Base-by-base conservation (phyloP, 2,797 vertebrate species). In the Phataginus tetradactyla region DNA sequence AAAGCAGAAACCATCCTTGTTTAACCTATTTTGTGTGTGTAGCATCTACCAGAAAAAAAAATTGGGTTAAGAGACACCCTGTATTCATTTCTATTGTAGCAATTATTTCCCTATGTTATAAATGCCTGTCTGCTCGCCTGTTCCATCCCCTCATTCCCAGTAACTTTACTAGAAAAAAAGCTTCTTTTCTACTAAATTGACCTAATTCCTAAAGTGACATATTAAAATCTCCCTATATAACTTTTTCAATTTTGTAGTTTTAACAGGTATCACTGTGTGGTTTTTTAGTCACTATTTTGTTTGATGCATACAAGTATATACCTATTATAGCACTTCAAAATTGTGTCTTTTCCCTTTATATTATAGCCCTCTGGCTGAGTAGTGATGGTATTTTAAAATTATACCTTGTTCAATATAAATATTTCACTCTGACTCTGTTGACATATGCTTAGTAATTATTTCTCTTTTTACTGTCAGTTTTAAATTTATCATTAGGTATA, bases 1-100 rank as follows among this genome's bases (percentile, higher is more conserved):
- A 92, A 95, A 64, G 34, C 64, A 86, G 72, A 96, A 81, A 34
- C 45, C 20, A 15, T 29, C 23, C 4, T n/a, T 66, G 29, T 39
- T 64, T 95, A 85, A 92, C 42, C 84, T 86, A 90, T 84, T 93
- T 92, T 86, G 69, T 75, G 20, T 57, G 17, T 10, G 25, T 42
- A 32, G 23, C 45, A 64, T 57, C 86, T 57, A 45, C 13, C 21
- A 63, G 91, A 45, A 79, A 51, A 85, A 85, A 78, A 51, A 97
- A 93, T 7, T 78, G 69, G 59, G 64, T 77, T 93, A 77, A 45
- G 88, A 49, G 29, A 86, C n/a, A 49, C 23, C 20, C n/a, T 64
- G 45, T 14, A 1, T 72, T 96, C 49, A 45, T 75, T 86, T 71
- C 42, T 74, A 29, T 55, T 71, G 29, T 10, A 83, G 86, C 49